Conservation (phyloP, 2,113 vertebrate species). For the Tychaedon coryphoeus region DNA sequence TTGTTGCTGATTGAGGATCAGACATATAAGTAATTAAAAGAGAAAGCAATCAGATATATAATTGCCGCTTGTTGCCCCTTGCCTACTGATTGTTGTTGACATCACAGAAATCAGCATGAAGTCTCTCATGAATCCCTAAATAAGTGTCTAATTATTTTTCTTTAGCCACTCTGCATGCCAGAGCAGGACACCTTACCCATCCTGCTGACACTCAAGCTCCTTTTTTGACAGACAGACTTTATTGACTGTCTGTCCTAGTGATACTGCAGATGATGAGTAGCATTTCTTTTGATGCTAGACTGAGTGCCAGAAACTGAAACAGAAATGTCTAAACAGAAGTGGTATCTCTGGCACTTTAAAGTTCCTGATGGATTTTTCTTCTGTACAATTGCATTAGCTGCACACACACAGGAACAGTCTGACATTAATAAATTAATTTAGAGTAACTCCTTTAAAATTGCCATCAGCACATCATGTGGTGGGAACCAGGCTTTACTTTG, state of each 20-base stretch:
- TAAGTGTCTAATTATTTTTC: background rate
- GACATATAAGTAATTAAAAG: background rate
- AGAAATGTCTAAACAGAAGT: background rate
- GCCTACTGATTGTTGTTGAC: background rate
- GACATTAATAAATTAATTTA: background rate
- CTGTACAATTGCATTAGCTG: background rate
- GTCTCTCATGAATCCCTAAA: background rate
- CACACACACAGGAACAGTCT: background rate
- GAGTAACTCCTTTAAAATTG: background rate
- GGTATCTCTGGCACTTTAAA: background rate
- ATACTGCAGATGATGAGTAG: background rate
- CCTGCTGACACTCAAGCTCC: background rate
- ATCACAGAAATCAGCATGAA: background rate
- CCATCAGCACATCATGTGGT: background rate
- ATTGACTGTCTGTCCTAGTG: background rate
- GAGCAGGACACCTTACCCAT: background rate
- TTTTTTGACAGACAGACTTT: background rate
- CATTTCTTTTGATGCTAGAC: background rate
- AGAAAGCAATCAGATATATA: background rate
- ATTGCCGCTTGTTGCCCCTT: background rate
- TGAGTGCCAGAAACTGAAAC: background rate
- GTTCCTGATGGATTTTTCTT: background rate
- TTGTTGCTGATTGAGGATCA: background rate
- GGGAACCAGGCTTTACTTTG: background rate
- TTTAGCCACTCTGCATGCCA: background rate